phyloP scores from a whole-genome alignment of 2,113 vertebrate species.

The Mustelus asterias region DNA sequence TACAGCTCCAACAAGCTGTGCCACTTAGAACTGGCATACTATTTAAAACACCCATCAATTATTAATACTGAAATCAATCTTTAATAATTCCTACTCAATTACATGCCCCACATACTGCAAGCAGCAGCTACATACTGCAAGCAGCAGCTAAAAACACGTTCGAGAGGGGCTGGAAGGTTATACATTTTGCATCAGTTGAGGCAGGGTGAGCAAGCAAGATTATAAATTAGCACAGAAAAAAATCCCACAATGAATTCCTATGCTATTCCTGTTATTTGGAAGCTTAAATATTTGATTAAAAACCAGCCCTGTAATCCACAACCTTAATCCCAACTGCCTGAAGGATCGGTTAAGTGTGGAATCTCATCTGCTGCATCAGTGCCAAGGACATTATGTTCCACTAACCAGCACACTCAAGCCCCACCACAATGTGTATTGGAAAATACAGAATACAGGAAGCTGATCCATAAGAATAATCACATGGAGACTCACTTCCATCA shows the following conservation, averaged over 20 bases:
- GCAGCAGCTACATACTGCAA: not conserved
- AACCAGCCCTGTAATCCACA: not conserved
- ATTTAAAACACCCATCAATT: not conserved
- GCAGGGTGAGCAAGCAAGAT: not conserved
- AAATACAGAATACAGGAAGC: not conserved
- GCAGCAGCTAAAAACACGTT: not conserved
- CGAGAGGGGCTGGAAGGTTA: not conserved
- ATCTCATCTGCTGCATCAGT: not conserved
- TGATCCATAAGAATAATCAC: not conserved
- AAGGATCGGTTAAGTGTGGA: too few species aligned
- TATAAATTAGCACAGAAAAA: not conserved
- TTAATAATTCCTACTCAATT: conserved; percentile 14
- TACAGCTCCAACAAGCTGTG: not conserved
- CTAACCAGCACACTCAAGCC: not conserved
- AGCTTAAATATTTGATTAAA: conserved; percentile 30
- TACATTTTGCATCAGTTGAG: not conserved
- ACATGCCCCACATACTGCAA: not conserved
- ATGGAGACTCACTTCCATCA: not conserved
- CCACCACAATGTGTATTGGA: conserved; percentile 7
- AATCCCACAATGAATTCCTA: not conserved
- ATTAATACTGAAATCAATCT: not conserved
- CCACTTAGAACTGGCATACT: not conserved
- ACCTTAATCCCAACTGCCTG: not conserved
- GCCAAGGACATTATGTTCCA: not conserved
- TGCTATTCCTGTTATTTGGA: not conserved